Evolutionary conservation across 1,140 invertebrate species (phyloP), one percentile per base, ranked within the genome.

Genomic region (Drosophila mauritiana): DNA sequence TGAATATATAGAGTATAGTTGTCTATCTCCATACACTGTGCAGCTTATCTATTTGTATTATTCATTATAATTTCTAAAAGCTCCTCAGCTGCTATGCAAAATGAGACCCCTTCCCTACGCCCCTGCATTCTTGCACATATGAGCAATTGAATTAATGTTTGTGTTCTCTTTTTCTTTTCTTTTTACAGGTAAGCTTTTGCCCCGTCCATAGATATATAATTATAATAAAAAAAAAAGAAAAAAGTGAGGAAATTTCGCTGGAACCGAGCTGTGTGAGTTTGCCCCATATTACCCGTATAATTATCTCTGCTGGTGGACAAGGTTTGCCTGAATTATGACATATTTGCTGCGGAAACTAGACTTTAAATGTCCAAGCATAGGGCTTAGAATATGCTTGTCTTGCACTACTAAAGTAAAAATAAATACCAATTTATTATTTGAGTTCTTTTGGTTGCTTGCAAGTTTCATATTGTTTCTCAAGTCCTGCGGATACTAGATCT

Each of bases 171-270:
- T 34, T 40, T 53, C n/a, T 17, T 57, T 42, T 75, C 12, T 48
- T 81, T 85, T 86, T 85, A 2, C 82, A 85, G 81, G 81, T 85
- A 86, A 78, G 25, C 27, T 58, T 27, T 34, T 22, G 25, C 31
- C 27, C 49, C 31, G 8, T 52, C 31, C 31, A 36, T 36, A 57
- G 36, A 40, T 10, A 12, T 13, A 39, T 5, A 31, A 1, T 6
- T 0, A 6, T 6, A 27, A 7, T 1, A 31, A 8, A 31, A 36
- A 11, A 17, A 43, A 25, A 11, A 27, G 17, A 17, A 27, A 17
- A 4, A 31, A n/a, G 11, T 43, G 22, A 12, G 34, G 11, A 57
- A 59, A 13, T n/a, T 36, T 25, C 17, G 4, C 3, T 7, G 39
- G 13, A 43, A 55, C 55, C 25, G 53, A 42, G 15, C 20, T 62